These are phyloP conservation scores for Gyps fulvus DNA, from an alignment of 2,113 vertebrate species.

Conservation along the genomic window DNA sequence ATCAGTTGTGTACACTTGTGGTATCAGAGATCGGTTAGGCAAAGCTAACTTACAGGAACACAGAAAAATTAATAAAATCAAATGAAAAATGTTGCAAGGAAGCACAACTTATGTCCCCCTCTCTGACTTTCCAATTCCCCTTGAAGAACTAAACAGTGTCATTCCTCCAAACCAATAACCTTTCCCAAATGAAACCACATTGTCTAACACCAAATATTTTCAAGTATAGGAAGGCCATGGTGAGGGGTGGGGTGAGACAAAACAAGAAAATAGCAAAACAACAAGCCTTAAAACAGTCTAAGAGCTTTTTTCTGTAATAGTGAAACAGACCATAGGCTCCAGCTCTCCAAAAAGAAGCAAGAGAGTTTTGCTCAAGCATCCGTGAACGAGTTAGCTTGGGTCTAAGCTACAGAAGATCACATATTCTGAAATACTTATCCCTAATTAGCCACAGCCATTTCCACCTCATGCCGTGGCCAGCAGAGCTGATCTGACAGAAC, in stretches of 20 bases:
- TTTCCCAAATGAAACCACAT: not conserved
- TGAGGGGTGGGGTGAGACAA: not conserved
- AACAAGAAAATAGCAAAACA: not conserved
- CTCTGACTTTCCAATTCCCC: not conserved
- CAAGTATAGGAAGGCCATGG: not conserved
- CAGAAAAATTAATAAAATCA: not conserved
- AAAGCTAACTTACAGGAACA: not conserved
- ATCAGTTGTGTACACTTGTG: not conserved
- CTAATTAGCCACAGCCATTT: not conserved
- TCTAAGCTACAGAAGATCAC: not conserved
- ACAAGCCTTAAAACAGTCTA: not conserved
- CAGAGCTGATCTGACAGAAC: not conserved
- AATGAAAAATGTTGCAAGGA: not conserved
- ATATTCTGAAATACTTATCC: not conserved
- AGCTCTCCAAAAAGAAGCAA: not conserved
- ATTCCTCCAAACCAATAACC: not conserved
- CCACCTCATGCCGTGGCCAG: not conserved
- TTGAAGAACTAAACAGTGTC: not conserved
- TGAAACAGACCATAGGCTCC: not conserved
- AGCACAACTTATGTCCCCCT: not conserved
- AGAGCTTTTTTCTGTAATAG: not conserved
- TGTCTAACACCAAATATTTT: not conserved
- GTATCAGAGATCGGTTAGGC: not conserved
- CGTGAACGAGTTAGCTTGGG: accelerated
- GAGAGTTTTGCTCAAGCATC: not conserved